These are phyloP conservation scores for Hyppa rectilinea DNA, from an alignment of 2,888 invertebrate species.

Conservation along the genomic window DNA sequence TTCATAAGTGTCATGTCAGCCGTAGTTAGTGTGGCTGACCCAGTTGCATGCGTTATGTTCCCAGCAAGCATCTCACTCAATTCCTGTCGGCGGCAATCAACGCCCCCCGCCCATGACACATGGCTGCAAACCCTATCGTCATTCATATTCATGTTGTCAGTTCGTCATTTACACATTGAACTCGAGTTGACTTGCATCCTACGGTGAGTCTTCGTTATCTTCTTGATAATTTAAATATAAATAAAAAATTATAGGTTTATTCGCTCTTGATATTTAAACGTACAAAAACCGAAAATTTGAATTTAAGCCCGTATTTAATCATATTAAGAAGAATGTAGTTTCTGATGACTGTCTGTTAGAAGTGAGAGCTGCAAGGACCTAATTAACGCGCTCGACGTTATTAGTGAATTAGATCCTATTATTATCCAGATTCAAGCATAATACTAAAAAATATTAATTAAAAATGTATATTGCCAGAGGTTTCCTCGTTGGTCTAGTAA, in stretches of 20 bases:
- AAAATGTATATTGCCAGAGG: no score
- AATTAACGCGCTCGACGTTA: neutral
- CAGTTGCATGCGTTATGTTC: constrained; percentile 72
- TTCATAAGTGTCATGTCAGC: constrained; percentile 20
- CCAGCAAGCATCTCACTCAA: constrained; percentile 39
- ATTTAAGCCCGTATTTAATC: neutral
- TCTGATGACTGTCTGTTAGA: neutral
- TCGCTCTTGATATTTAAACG: no score
- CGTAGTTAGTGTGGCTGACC: constrained; percentile 62
- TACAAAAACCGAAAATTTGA: neutral
- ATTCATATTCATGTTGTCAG: constrained; percentile 57
- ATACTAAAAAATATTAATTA: neutral
- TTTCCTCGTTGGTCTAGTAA: no score
- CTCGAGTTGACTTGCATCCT: constrained; percentile 21
- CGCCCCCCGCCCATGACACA: constrained; percentile 55
- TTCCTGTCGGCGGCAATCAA: constrained; percentile 59
- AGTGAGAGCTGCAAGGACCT: neutral
- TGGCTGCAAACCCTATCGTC: constrained; percentile 52
- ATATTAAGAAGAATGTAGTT: neutral
- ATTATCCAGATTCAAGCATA: neutral
- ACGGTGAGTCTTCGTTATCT: no score
- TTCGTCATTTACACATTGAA: constrained; percentile 32
- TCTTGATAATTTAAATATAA: no score
- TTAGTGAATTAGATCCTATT: neutral
- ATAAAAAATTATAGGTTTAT: no score